Evolutionary conservation across 2,797 vertebrate genomes (phyloP), one percentile per base, ranked within the genome.

Genomic region (Remorina albescens): DNA sequence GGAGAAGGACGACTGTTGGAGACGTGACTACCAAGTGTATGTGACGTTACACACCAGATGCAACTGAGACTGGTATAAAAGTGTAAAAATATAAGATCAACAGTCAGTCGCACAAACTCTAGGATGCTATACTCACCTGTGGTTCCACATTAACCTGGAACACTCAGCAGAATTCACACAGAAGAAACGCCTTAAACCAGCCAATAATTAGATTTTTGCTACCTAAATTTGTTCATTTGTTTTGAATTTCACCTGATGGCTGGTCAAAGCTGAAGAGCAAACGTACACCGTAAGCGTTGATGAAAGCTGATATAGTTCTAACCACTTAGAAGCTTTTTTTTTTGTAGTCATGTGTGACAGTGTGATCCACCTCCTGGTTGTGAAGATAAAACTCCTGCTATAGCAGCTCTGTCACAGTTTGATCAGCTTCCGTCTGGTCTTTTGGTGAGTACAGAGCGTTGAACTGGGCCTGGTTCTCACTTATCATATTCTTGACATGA

Each of bases 401-500:
- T 77, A 75, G 88, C 36, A 36, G 12, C 26, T 78, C 53, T 0
- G 53, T 30, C 12, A 0, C 71, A 1, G 41, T 32, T 3, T 67
- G 64, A n/a, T 28, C 55, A 0, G 34, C 34, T 4, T 55, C 49
- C 2, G 6, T 7, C 30, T 19, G 26, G 25, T 80, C 81, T 26
- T 78, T 57, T 0, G 81, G 60, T 0, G 86, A 78, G 77, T 91
- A 92, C 84, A 94, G 93, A 23, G 92, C 68, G 15, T 42, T 86
- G 84, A 95, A 96, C 67, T 94, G 93, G 2, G 85, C 86, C 76
- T 86, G 89, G 74, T 88, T 92, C 70, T 95, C 86, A 1, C 53
- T 77, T 25, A 95, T 85, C 30, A 95, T 76, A 72, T 93, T 91
- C 64, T 85, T 75, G 68, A 92, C 79, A 6, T 93, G 19, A 0